Base-by-base conservation (phyloP, 2,888 invertebrate genomes). In the Lapara coniferarum region DNA sequence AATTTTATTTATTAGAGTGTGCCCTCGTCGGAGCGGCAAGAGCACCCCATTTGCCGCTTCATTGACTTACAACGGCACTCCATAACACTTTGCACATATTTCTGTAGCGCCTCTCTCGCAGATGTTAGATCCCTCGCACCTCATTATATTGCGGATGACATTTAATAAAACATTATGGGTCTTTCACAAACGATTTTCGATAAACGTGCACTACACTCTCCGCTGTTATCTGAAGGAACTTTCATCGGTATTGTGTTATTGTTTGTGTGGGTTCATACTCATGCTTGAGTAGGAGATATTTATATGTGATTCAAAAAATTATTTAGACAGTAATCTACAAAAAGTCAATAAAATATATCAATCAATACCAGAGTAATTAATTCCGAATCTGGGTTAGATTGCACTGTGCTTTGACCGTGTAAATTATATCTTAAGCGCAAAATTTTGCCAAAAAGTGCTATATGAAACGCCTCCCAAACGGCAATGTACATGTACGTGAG, bases 51-150 rank as follows among this genome's bases (percentile, higher is more conserved):
- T 93, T 93, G 84, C 91, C 92, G 92, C 92, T 89, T 93, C 93
- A 93, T 93, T 93, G 93, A 93, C 93, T 93, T 93, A 93, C 93
- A 93, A 93, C 92, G 92, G 89, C 90, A 90, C 91, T 92, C 91
- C 84, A 93, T 93, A 92, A 92, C 90, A 92, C 92, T 93, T 92
- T 88, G 89, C 93, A 93, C 93, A 93, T 93, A 93, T 93, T 93
- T 93, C 91, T 92, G 92, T 92, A 89, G 90, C 91, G 87, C 88
- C 87, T 86, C 90, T 86, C 88, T 80, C 86, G 77, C 88, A 88
- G 88, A 87, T 84, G 88, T 82, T 83, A 83, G 87, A 89, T 88
- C 89, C 89, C 89, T 87, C 89, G 88, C 91, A 91, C 92, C 93
- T 93, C 93, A 93, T 93, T 93, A 92, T 91, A 90, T 90, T 89